Conservation (phyloP, 2,113 vertebrate genomes). For the Calonectris borealis region DNA sequence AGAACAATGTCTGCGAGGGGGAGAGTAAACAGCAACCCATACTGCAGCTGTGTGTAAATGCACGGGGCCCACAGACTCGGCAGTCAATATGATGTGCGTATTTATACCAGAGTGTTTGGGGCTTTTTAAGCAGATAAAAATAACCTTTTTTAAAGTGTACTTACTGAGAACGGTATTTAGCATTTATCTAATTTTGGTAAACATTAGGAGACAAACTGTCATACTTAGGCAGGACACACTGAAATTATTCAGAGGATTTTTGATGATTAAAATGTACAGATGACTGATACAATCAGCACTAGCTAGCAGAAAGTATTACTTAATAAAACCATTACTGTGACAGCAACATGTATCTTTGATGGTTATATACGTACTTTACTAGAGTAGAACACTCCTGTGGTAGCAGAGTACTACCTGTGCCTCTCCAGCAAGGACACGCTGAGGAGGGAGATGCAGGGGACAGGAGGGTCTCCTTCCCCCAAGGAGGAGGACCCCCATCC, state of each 20-base stretch:
- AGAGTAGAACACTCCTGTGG: not conserved
- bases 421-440: rapidly evolving
- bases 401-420: too few species aligned
- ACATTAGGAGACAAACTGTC: not conserved
- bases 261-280: not conserved
- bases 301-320: not conserved
- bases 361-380: not conserved
- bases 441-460: not conserved
- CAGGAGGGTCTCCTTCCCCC: not conserved
- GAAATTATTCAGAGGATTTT: not conserved
- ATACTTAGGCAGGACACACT: not conserved
- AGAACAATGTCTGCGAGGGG: not conserved
- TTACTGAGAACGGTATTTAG: not conserved
- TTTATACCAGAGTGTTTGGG: not conserved
- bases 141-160: not conserved
- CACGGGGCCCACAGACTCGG: not conserved
- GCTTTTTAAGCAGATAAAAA: not conserved
- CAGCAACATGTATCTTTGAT: not conserved
- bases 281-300: not conserved
- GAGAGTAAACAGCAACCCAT: not conserved
- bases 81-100: not conserved
- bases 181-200: not conserved
- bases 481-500: not conserved
- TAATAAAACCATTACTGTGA: not conserved
- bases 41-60: constrained; percentile 41